A percentile compares a stretch with the other conserved stretches of the same genome.
phyloP scores from a whole-genome alignment of 1,140 invertebrate species.

The Adoxophyes honmai region DNA sequence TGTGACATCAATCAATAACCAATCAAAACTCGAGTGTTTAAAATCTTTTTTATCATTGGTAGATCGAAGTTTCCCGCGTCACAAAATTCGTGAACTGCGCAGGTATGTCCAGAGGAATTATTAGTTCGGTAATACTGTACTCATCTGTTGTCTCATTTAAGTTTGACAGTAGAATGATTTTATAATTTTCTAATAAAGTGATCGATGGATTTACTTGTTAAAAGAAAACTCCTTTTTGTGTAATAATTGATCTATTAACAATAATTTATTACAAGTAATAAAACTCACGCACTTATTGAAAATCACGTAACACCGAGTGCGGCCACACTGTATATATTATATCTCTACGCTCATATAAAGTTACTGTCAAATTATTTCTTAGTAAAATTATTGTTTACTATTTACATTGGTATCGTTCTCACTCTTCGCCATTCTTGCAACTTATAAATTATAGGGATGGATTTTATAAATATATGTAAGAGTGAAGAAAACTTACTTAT shows the following conservation, averaged over 20 bases:
- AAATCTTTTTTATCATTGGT: no score
- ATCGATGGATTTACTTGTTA: neutral
- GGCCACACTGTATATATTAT: conserved; percentile 36
- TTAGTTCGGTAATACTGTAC: no score
- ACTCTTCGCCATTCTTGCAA: conserved; percentile 23
- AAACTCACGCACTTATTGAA: conserved; percentile 59
- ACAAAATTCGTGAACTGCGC: no score
- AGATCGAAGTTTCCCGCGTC: no score
- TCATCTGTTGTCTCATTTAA: no score
- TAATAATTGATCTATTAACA: conserved; percentile 72
- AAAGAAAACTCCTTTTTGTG: conserved; percentile 42
- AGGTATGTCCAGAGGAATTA: no score
- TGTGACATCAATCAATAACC: no score
- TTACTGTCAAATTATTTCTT: conserved; percentile 8
- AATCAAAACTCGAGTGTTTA: no score
- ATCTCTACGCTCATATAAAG: conserved; percentile 31
- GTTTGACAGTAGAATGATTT: neutral
- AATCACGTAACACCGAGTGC: conserved; percentile 56
- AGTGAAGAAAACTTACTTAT: no score
- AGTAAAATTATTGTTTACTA: conserved; percentile 24
- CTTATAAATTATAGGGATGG: conserved; percentile 4
- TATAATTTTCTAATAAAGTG: no score
- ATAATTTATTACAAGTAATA: conserved; percentile 71
- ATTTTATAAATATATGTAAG: neutral
- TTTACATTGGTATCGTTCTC: conserved; percentile 54